These are phyloP conservation scores for Druceiella hillmani DNA, from an alignment of 2,888 invertebrate species.

Conservation along the genomic window DNA sequence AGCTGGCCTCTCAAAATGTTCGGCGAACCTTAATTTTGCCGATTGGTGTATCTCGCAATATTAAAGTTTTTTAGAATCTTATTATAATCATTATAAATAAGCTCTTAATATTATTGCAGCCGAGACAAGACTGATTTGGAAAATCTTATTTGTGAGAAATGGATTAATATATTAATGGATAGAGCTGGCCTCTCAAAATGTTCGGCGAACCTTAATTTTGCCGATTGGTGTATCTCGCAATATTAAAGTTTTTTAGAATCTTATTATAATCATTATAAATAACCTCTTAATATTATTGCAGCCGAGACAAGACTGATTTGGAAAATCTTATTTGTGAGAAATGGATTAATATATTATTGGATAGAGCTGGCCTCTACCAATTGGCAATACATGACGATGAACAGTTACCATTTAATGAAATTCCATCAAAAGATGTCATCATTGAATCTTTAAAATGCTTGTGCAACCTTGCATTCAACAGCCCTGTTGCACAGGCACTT, in stretches of 20 bases:
- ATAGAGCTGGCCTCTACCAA: conserved; percentile 57
- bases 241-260: too few relatives aligned
- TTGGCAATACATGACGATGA: conserved; percentile 37
- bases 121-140: conserved; percentile 62
- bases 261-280: too few relatives aligned
- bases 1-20: too few relatives aligned
- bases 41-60: too few relatives aligned
- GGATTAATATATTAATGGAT: too few relatives aligned
- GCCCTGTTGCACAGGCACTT: conserved; percentile 39
- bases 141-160: conserved; percentile 51
- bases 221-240: too few relatives aligned
- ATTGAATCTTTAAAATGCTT: conserved; percentile 83
- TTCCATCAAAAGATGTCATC: conserved; percentile 50
- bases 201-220: too few relatives aligned
- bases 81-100: too few relatives aligned
- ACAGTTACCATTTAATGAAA: conserved; percentile 32
- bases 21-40: too few relatives aligned
- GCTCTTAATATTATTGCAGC: conserved; percentile 38
- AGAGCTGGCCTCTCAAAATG: conserved; percentile 34
- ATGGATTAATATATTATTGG: conserved; percentile 62
- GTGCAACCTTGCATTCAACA: conserved; percentile 84
- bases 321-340: conserved; percentile 62
- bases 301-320: conserved; percentile 72
- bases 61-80: too few relatives aligned
- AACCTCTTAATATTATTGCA: conserved; percentile 33